These are phyloP conservation scores for Hyperoplus immaculatus DNA, from an alignment of 2,797 vertebrate species.

Conservation along the genomic window DNA sequence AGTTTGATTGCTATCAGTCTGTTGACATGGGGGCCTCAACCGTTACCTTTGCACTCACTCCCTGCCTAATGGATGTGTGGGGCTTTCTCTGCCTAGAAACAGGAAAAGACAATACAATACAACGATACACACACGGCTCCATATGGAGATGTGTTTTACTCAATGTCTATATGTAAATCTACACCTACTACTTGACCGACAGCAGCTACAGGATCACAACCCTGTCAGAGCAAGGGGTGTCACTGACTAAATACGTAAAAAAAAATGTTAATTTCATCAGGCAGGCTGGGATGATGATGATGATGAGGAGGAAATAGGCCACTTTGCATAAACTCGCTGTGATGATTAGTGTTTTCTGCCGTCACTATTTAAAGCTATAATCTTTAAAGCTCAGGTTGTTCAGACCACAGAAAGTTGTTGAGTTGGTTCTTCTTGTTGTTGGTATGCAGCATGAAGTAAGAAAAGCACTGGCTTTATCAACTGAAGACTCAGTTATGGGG, in stretches of 20 bases:
- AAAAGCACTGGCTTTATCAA: not conserved
- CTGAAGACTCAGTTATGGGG: not conserved
- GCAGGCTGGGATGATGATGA: conserved; percentile 22
- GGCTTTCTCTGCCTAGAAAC: conserved; percentile 37
- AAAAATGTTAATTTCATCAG: conserved; percentile 34
- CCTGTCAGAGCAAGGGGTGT: conserved; percentile 53
- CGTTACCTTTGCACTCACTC: conserved; percentile 54
- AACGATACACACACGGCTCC: conserved; percentile 18
- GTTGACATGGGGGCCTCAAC: conserved; percentile 27
- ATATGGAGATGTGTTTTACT: conserved; percentile 55
- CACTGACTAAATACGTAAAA: conserved; percentile 39
- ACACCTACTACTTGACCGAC: conserved; percentile 64
- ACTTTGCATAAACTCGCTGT: conserved; percentile 29
- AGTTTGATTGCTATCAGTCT: conserved; percentile 28
- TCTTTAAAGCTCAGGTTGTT: conserved; percentile 8
- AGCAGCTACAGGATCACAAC: conserved; percentile 49
- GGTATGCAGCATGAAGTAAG: not conserved
- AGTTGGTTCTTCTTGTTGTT: conserved; percentile 14
- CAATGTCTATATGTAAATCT: conserved; percentile 70
- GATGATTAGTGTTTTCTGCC: conserved; percentile 20
- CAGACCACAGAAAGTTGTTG: not conserved
- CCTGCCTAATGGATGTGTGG: conserved; percentile 44
- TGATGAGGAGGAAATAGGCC: not conserved
- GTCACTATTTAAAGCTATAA: not conserved
- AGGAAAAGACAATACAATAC: conserved; percentile 38